Conservation (phyloP, 2,113 vertebrate genomes). For the Dinomys branickii region DNA sequence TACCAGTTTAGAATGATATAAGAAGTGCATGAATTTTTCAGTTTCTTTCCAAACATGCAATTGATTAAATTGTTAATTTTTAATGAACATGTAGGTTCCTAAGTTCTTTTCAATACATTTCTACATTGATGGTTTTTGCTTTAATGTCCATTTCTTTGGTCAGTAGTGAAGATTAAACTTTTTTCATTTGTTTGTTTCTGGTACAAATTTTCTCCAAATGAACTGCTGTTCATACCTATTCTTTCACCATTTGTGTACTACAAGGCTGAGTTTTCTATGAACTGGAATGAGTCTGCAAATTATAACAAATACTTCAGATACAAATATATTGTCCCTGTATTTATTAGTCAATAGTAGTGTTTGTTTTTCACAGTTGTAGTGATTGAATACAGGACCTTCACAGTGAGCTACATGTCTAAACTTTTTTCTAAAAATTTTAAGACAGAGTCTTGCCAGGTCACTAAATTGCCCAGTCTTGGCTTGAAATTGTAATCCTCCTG, state of each 20-base stretch:
- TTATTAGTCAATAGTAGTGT: not conserved
- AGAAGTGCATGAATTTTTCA: not conserved
- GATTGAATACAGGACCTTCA: not conserved
- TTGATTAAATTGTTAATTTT: not conserved
- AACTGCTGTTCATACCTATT: not conserved
- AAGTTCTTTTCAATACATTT: constrained; percentile 1
- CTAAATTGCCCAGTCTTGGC: not conserved
- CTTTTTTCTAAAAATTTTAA: not conserved
- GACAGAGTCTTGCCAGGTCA: not conserved
- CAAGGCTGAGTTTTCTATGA: not conserved
- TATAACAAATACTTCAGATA: not conserved
- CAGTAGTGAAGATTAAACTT: not conserved
- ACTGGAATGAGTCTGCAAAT: not conserved
- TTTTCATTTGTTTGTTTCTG: not conserved
- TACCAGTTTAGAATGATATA: not conserved
- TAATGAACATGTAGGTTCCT: not conserved
- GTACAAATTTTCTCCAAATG: not conserved
- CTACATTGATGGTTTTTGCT: not conserved
- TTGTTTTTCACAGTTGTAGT: not conserved
- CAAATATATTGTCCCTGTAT: not conserved
- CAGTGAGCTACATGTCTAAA: not conserved
- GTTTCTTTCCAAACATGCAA: not conserved
- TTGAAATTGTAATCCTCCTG: not conserved
- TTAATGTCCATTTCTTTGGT: not conserved
- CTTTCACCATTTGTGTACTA: not conserved